Conservation (phyloP, 2,797 vertebrate genomes). For the Ctenopoma kingsleyae region DNA sequence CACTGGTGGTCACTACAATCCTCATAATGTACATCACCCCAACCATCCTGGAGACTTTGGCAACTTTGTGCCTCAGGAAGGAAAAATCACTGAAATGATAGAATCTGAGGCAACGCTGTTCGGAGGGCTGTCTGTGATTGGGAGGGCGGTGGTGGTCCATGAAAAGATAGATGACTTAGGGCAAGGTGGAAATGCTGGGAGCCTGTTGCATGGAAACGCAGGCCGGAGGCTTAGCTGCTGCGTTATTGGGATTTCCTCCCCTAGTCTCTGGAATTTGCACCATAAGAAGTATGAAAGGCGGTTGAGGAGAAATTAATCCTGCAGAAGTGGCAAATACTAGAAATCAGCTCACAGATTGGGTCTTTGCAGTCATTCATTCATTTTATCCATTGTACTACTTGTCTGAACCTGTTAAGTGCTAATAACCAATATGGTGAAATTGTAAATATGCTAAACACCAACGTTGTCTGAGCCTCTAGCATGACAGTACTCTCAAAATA, state of each 20-base stretch:
- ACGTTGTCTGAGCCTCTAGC: neutral
- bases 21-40: slow-evolving; percentile 85
- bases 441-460: neutral
- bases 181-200: slow-evolving; percentile 88
- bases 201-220: slow-evolving; percentile 91
- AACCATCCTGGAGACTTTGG: slow-evolving; percentile 94
- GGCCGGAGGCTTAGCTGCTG: slow-evolving; percentile 93
- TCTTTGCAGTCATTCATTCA: neutral
- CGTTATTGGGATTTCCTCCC: slow-evolving; percentile 85
- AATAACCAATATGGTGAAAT: too few relatives aligned
- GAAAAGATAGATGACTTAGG: slow-evolving; percentile 91
- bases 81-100: slow-evolving; percentile 79
- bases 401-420: neutral
- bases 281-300: neutral
- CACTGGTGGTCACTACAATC: slow-evolving; percentile 92
- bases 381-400: neutral
- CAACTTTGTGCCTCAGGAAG: slow-evolving; percentile 88
- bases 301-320: slow-evolving; percentile 17
- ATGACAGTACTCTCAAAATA: neutral
- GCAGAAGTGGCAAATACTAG: neutral
- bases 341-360: neutral
- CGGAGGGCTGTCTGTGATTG: slow-evolving; percentile 84
- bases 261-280: slow-evolving; percentile 81
- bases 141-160: slow-evolving; percentile 92
- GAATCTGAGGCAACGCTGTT: slow-evolving; percentile 83